Evolutionary conservation across 1,140 invertebrate species (phyloP).

Genomic region (Asbolus verrucosus): DNA sequence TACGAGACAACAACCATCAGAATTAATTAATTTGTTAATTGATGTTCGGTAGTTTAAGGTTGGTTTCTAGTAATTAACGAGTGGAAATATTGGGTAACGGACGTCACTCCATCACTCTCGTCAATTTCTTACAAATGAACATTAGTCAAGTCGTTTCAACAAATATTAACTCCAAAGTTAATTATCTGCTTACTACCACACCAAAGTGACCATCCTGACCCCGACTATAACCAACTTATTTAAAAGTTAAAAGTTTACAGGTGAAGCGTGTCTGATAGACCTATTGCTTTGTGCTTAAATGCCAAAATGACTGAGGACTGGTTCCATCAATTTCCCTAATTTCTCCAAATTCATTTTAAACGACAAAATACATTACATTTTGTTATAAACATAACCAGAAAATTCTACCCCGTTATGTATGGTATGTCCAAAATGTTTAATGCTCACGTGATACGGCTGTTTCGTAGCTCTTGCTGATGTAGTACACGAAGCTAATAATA

Average conservation of each 20-base stretch:
- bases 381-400: too few species aligned
- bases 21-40: conserved; percentile 40
- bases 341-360: too few species aligned
- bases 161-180: conserved; percentile 45
- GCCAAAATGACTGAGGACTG: neutral
- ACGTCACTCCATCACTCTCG: conserved; percentile 33
- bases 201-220: conserved; percentile 23
- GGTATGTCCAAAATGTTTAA: too few species aligned
- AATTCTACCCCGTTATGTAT: too few species aligned
- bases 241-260: conserved; percentile 11
- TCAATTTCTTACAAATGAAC: conserved; percentile 39
- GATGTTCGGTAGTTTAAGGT: conserved; percentile 32
- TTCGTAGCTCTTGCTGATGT: too few species aligned
- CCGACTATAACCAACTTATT: conserved; percentile 18
- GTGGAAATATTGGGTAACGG: conserved; percentile 28
- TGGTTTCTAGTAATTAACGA: conserved; percentile 37
- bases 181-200: conserved; percentile 41
- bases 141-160: conserved; percentile 44
- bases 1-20: conserved; percentile 11
- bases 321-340: neutral
- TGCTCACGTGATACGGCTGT: too few species aligned
- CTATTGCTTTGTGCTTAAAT: neutral
- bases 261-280: conserved; percentile 1
- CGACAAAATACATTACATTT: too few species aligned
- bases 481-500: too few species aligned